Evolutionary conservation across 2,797 vertebrate genomes (phyloP), one percentile per base, ranked within the genome.

Genomic region (Scolopax bukidnonensis): DNA sequence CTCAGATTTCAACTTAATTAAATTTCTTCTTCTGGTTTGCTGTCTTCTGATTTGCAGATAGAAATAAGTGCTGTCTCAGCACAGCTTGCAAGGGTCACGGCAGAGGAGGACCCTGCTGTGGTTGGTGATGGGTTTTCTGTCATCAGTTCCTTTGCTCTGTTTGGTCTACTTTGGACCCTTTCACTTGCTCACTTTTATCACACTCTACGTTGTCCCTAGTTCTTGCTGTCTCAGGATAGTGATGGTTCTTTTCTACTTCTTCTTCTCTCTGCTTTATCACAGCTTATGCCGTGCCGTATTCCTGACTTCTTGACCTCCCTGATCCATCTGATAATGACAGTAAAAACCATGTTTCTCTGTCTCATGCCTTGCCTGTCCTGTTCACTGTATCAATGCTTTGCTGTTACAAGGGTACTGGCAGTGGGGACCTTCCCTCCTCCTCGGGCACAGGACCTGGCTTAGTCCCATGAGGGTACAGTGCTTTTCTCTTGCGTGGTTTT

Each of bases 401-500:
- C 50, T 48, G 8, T n/a, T 85, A 54, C 61, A 36, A 20, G 24
- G 57, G 6, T 73, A 4, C 5, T 57, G 25, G 27, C 25, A 23
- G 32, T 41, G 61, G 18, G 12, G 6, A 32, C 74, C 51, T 79
- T 71, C n/a, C 32, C 9, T 51, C 25, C 13, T 65, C 19, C 23
- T 10, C 59, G 27, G 38, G n/a, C 10, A 0, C 2, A 1, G 7
- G 28, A 20, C 13, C 7, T 50, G n/a, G 9, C 13, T 65, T 67
- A 59, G 36, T 69, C 56, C 40, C 5, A 3, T 17, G 38, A 60
- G 20, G 16, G 4, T 16, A 17, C 1, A 41, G 15, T 32, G 51
- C 51, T 87, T 85, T 65, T 76, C 23, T 43, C 51, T 59, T 21
- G 36, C 9, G 6, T 33, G 30, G 38, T 50, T 75, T 82, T 76